These are phyloP conservation scores for Caranx ignobilis DNA, from an alignment of 2,113 vertebrate genomes.

Conservation along the genomic window DNA sequence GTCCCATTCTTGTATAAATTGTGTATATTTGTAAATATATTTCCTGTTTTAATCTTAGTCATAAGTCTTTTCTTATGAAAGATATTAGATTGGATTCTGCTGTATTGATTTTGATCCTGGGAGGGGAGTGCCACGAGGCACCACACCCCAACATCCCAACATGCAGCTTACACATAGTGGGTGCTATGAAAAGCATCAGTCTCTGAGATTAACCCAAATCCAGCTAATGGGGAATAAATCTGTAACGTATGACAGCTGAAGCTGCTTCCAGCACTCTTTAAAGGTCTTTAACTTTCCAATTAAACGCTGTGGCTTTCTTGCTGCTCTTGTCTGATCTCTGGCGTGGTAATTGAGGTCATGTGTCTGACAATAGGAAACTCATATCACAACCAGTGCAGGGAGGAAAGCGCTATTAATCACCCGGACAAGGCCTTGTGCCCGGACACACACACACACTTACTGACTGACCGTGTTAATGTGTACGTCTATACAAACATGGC, in stretches of 20 bases:
- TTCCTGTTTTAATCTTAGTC: too few species aligned
- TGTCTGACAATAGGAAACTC: constrained; percentile 72
- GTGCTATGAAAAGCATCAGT: background rate
- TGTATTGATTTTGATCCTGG: too few species aligned
- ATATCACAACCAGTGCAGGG: constrained; percentile 51
- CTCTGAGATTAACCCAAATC: background rate
- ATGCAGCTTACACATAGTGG: too few species aligned
- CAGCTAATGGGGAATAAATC: background rate
- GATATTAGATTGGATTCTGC: too few species aligned
- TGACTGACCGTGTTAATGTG: constrained; percentile 64
- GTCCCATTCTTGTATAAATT: too few species aligned
- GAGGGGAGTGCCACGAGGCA: too few species aligned
- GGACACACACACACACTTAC: constrained; percentile 22
- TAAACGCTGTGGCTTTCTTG: constrained; percentile 14
- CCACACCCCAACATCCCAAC: too few species aligned
- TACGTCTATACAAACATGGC: constrained; percentile 53
- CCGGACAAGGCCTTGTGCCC: constrained; percentile 57
- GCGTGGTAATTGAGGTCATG: constrained; percentile 71
- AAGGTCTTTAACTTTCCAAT: constrained; percentile 11
- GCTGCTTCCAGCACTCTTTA: constrained; percentile 2
- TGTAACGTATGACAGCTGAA: background rate
- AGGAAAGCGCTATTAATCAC: constrained; percentile 75
- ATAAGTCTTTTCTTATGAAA: too few species aligned
- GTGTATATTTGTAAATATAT: too few species aligned
- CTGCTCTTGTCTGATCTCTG: constrained; percentile 60